phyloP scores from a whole-genome alignment of 2,888 invertebrate genomes.

The Chydorus sphaericus region DNA sequence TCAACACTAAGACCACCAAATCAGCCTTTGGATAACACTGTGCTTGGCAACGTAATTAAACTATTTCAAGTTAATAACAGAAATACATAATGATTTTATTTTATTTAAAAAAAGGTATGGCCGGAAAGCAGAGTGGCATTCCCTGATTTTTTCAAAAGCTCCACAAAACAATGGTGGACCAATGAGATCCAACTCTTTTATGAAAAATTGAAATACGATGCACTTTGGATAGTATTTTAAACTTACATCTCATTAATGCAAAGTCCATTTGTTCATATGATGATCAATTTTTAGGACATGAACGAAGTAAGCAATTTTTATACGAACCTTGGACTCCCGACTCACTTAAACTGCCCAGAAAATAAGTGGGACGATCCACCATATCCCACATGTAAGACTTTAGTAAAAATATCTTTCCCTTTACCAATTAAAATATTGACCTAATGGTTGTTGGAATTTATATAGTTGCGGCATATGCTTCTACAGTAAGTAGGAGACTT shows the following conservation, averaged over 20 bases:
- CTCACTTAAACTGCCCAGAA: slow-evolving; percentile 18
- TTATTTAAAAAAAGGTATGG: slow-evolving; percentile 13
- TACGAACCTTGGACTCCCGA: slow-evolving; percentile 25
- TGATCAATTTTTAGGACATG: slow-evolving; percentile 26
- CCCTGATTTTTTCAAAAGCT: slow-evolving; percentile 18
- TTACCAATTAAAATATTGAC: background rate
- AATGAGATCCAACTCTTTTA: slow-evolving; percentile 13
- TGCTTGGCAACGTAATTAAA: slow-evolving; percentile 1
- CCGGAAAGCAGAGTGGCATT: slow-evolving; percentile 16
- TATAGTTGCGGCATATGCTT: slow-evolving; percentile 3
- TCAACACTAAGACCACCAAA: background rate
- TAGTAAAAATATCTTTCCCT: background rate
- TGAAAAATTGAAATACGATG: slow-evolving; percentile 22
- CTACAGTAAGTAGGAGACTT: slow-evolving; percentile 1
- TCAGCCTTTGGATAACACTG: background rate
- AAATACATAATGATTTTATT: background rate
- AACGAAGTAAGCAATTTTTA: slow-evolving; percentile 32
- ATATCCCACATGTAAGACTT: slow-evolving; percentile 18
- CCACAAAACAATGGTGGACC: slow-evolving; percentile 19
- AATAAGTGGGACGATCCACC: slow-evolving; percentile 21
- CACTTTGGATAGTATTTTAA: slow-evolving; percentile 24
- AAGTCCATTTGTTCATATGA: background rate
- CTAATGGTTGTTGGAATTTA: background rate
- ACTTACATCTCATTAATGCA: background rate
- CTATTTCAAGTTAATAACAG: background rate